Evolutionary conservation across 2,113 vertebrate species (phyloP), one percentile per base, ranked within the genome.

Genomic region (Microcebus griseorufus): DNA sequence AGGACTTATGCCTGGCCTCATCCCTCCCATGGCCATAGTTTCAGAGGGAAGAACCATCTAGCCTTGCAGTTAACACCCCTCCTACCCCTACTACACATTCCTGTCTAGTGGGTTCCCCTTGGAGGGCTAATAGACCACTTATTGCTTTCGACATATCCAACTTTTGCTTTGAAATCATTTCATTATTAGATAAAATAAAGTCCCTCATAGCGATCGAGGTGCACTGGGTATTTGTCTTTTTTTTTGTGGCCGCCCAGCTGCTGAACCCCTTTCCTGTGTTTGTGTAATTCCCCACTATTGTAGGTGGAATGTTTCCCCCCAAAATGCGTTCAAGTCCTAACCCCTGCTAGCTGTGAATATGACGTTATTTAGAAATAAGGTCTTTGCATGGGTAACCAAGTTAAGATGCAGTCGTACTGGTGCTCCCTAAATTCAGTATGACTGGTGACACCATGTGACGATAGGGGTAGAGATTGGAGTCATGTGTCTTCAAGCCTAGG

Each of bases 131-230:
- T 3, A 82, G 65, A 22, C 80, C 64, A 7, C 62, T 55, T 39
- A 91, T 25, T 91, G 75, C 94, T 96, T 86, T 95, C 0, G 8
- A 88, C 82, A 79, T 67, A 70, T 45, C 55, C 48, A 78, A 17
- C 76, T 62, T 90, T 90, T 55, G 34, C 97, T 97, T 93, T 92
- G 86, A 96, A 93, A 88, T 94, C 2, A 83, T 73, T 75, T 96
- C 29, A 6, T 87, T 51, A 60, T 69, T 90, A 78, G 27, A 17
- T 62, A 64, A 94, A 78, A 67, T 58, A 83, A 87, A 94, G 37
- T 6, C 42, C 55, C 60, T 22, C 12, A 0, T 9, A 48, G 58
- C 9, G 5, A 88, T 5, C 20, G 45, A 80, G 25, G 32, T 78
- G 32, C 13, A 2, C 2, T 37, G 76, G 60, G 14, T 84, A 80